A percentile compares a stretch with the other conserved stretches of the same genome.
Conservation (phyloP, 2,888 invertebrate genomes). For the Lasioglossum oenotherae region DNA sequence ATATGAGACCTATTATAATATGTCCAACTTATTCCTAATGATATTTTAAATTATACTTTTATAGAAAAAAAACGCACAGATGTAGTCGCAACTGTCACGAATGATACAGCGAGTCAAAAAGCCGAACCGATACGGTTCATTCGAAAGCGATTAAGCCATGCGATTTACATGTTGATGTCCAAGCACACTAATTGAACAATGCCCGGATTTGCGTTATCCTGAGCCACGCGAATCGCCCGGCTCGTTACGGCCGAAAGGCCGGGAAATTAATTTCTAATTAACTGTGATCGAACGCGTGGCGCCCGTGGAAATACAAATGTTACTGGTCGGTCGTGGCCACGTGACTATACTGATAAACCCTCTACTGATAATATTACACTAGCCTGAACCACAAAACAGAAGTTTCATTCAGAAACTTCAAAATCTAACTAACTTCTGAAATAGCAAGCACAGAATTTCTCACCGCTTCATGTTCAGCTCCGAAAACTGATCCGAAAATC, state of each 20-base stretch:
- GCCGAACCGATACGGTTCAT: neutral
- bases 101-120: neutral
- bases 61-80: no score
- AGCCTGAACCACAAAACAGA: neutral
- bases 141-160: conserved; percentile 11
- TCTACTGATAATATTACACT: neutral
- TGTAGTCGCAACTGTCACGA: neutral
- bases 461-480: neutral
- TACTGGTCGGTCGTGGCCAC: neutral
- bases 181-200: conserved; percentile 21
- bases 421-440: neutral
- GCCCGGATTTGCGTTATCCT: conserved; percentile 18
- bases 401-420: neutral
- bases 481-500: neutral
- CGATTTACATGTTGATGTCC: conserved; percentile 38
- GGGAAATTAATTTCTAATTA: conserved; percentile 54
- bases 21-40: neutral
- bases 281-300: conserved; percentile 37
- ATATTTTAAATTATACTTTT: neutral
- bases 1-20: neutral
- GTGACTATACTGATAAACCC: neutral
- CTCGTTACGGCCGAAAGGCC: neutral
- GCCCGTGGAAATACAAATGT: neutral
- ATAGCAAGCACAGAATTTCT: neutral
- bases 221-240: neutral